Evolutionary conservation across 2,797 vertebrate species (phyloP).

Genomic region (Triplophysa bombifrons): DNA sequence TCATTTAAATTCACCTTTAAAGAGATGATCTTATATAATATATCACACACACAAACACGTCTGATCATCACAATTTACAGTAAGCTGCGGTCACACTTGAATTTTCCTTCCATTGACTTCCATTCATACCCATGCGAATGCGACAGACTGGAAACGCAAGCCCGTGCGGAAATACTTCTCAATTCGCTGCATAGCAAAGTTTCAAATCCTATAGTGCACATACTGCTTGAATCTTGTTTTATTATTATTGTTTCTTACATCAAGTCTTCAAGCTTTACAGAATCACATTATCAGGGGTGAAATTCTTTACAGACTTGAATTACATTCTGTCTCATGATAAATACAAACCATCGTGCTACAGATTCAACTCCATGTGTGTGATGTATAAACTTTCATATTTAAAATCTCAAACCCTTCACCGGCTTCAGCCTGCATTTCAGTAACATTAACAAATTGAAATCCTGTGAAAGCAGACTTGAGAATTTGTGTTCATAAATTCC

Average conservation of each 20-base stretch:
- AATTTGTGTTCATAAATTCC: background rate
- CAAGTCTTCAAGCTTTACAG: constrained; percentile 47
- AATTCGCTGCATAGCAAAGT: too few species aligned
- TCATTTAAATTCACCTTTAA: background rate
- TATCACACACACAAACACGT: background rate
- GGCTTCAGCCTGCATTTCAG: background rate
- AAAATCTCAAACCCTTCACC: constrained; percentile 31
- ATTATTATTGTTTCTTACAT: constrained; percentile 4
- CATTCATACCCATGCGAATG: too few species aligned
- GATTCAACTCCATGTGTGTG: constrained; percentile 53
- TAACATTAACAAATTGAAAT: background rate
- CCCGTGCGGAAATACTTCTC: too few species aligned
- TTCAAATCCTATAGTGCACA: too few species aligned
- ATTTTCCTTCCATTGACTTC: too few species aligned
- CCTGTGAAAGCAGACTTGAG: background rate
- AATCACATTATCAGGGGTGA: constrained; percentile 50
- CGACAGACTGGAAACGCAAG: too few species aligned
- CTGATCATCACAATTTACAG: background rate
- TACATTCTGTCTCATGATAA: constrained; percentile 51
- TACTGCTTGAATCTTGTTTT: background rate
- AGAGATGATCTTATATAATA: background rate
- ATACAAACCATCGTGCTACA: constrained; percentile 11
- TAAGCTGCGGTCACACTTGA: too few species aligned
- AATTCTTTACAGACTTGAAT: constrained; percentile 46
- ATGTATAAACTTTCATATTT: too few species aligned